Conservation (phyloP, 2,113 vertebrate species). For the Crypturellus undulatus region DNA sequence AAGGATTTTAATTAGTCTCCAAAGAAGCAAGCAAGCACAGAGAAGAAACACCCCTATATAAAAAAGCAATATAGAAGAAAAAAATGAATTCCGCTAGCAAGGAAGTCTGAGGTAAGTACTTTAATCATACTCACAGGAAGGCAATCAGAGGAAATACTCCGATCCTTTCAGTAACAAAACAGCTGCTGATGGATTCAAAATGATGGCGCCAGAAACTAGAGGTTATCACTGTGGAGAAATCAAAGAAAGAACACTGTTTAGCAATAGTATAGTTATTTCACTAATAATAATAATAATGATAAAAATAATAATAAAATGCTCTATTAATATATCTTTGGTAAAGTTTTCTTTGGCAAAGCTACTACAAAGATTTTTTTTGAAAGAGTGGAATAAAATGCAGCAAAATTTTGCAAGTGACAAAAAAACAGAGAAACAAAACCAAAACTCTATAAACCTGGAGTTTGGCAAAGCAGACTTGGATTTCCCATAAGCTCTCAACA, state of each 20-base stretch:
- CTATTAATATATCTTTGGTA: background rate
- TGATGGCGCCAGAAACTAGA: background rate
- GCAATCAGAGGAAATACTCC: constrained; percentile 23
- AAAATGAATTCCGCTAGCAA: background rate
- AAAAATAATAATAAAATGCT: background rate
- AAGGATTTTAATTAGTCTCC: background rate
- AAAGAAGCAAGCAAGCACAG: background rate
- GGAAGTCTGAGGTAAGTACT: constrained; percentile 8
- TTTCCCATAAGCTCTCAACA: background rate
- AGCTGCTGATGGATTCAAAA: background rate
- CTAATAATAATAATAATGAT: background rate
- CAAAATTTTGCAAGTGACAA: background rate
- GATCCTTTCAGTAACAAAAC: background rate
- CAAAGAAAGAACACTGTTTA: background rate
- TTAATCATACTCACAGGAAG: constrained; percentile 65
- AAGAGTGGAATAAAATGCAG: background rate
- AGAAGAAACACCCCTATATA: rapidly evolving
- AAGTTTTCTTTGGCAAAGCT: background rate
- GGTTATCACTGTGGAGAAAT: background rate
- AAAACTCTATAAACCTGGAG: background rate
- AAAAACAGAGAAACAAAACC: background rate
- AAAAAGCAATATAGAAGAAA: background rate
- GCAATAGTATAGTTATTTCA: background rate
- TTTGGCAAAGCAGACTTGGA: background rate
- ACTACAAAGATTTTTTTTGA: background rate